Evolutionary conservation across 2,113 vertebrate species (phyloP).

Genomic region (Neogale vison): DNA sequence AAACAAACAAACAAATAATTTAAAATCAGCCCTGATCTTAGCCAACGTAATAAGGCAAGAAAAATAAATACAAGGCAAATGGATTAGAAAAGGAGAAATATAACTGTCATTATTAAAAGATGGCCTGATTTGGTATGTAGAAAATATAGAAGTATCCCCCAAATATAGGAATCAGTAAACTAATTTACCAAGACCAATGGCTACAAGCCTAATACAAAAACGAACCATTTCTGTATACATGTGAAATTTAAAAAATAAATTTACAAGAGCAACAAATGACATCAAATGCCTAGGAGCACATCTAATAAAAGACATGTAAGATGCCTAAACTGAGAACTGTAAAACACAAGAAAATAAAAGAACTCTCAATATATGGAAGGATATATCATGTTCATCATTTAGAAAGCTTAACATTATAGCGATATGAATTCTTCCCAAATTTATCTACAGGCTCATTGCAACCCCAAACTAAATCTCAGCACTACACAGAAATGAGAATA

Average conservation of each 20-base stretch:
- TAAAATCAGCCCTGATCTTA: background rate
- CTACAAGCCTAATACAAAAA: background rate
- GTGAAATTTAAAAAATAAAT: background rate
- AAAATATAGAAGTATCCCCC: constrained; percentile 3
- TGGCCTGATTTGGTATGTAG: background rate
- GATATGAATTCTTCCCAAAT: background rate
- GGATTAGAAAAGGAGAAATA: background rate
- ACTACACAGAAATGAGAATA: background rate
- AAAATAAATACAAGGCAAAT: constrained; percentile 27
- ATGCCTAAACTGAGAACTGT: background rate
- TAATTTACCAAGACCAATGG: background rate
- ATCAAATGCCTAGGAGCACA: constrained; percentile 14
- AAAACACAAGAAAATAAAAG: constrained; percentile 14
- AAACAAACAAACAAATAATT: too few species aligned
- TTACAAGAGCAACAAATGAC: background rate
- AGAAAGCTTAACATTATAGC: background rate
- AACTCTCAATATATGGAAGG: background rate
- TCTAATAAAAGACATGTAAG: background rate
- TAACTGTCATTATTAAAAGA: constrained; percentile 13
- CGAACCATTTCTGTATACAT: background rate
- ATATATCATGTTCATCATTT: background rate
- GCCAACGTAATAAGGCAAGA: constrained; percentile 4
- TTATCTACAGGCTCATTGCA: background rate
- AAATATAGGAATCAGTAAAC: background rate
- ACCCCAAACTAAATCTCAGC: constrained; percentile 8